Evolutionary conservation across 37 sponge, comb jelly and placozoan genomes (phyloP), one percentile per base, ranked within the genome.

Genomic region (Axinella damicornis): DNA sequence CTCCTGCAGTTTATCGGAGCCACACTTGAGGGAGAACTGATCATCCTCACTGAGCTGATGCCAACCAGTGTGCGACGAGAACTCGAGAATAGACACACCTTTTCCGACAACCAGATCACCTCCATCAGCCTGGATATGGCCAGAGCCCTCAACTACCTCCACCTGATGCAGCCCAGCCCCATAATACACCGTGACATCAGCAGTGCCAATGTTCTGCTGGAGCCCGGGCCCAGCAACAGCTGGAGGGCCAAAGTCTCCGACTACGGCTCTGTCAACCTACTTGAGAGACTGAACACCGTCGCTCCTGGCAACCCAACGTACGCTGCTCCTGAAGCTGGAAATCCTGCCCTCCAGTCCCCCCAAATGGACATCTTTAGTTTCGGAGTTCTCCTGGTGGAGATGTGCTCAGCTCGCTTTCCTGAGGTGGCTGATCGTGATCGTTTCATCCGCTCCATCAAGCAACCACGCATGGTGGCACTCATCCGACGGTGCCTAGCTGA

Each of bases 121-220:
- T 65, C 90, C 54, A 70, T 86, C 38, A 46, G 73, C 32, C 27
- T 65, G 25, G 84, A 89, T 28, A 73, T 89, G 16, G 79, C 84
- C 58, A 25, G 73, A n/a, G 90, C 90, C 31, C 80, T 89, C 31
- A 83, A 78, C 67, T 93, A 89, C 79, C 82, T 93, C 57, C 94
- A 93, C 72, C 58, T 65, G 21, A 81, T 81, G 72, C 60, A 31
- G 9, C 89, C 93, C 22, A 73, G 80, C 53, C 93, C 93, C 2
- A 86, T 93, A 37, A 86, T 93, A 55, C 94, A 93, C 61, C 79
- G 94, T 30, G 87, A 93, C 70, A 77, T 93, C 79, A 93, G 87
- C 69, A 93, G 89, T 58, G 73, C 83, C 71, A 93, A 89, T 58
- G 90, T 93, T 12, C 74, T 93, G 6, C 79, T 93, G 28, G 34